A percentile compares a stretch with the other conserved stretches of the same genome.
phyloP scores from a whole-genome alignment of 2,888 invertebrate species.

The Rutpela maculata region DNA sequence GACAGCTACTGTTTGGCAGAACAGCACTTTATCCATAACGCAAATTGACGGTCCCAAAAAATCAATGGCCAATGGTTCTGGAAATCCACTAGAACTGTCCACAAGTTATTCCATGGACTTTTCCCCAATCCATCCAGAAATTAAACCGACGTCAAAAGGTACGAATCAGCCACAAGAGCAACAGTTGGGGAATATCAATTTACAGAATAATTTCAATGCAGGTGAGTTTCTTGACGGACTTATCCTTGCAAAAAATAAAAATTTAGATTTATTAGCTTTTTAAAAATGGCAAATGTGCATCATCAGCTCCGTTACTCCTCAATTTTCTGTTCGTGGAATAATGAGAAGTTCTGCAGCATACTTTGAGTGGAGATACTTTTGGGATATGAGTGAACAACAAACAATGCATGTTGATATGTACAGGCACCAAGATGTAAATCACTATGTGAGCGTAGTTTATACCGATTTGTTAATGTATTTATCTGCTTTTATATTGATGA shows the following conservation, averaged over 20 bases:
- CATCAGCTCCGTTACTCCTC: too few species aligned
- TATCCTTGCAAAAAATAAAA: constrained; percentile 4
- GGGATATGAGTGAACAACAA: too few species aligned
- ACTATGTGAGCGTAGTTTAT: too few species aligned
- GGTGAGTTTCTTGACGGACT: constrained; percentile 61
- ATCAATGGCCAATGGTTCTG: constrained; percentile 58
- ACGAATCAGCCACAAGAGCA: constrained; percentile 47
- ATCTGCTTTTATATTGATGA: too few species aligned
- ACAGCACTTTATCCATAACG: constrained; percentile 63
- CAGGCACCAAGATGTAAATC: too few species aligned
- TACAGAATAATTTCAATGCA: constrained; percentile 75
- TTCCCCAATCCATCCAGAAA: constrained; percentile 45
- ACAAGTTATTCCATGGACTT: constrained; percentile 59
- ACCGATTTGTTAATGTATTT: too few species aligned
- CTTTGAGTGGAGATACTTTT: too few species aligned
- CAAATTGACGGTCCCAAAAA: constrained; percentile 52
- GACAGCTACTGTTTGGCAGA: constrained; percentile 68
- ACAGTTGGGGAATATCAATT: constrained; percentile 56
- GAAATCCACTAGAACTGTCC: constrained; percentile 52
- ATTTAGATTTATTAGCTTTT: too few species aligned
- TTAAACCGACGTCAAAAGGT: constrained; percentile 41
- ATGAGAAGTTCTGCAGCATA: too few species aligned
- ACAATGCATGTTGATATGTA: too few species aligned
- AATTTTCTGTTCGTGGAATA: too few species aligned
- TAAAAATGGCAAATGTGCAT: too few species aligned